Evolutionary conservation across 2,113 vertebrate species (phyloP).

Genomic region (Casuarius casuarius): DNA sequence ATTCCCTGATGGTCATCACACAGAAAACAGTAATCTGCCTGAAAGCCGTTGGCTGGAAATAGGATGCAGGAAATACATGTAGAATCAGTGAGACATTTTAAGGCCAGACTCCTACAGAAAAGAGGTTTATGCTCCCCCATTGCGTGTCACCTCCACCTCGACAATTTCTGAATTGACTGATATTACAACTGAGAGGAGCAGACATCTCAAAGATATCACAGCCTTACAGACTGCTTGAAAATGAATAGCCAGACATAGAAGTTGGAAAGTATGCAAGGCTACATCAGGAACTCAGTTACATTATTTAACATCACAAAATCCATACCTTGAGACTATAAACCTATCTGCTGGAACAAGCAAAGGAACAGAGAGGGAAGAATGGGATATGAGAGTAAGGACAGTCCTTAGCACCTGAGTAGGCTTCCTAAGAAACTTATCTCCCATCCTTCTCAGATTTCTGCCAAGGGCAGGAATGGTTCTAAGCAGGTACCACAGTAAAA

Average conservation of each 20-base stretch:
- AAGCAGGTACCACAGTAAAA: not conserved
- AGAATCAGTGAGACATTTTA: not conserved
- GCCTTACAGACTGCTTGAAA: not conserved
- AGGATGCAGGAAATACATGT: slow-evolving; percentile 17
- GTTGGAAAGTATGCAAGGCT: not conserved
- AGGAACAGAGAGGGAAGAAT: not conserved
- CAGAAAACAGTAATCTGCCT: not conserved
- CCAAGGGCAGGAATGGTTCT: not conserved
- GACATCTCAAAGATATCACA: not conserved
- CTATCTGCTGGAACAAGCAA: not conserved
- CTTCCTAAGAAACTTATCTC: not conserved
- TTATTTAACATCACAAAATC: not conserved
- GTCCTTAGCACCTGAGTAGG: not conserved
- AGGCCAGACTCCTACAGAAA: not conserved
- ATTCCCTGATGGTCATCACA: not conserved
- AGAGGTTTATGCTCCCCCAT: not conserved
- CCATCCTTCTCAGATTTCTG: not conserved
- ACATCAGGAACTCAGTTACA: not conserved
- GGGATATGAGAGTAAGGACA: not conserved
- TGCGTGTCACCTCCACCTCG: not conserved
- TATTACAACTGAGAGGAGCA: not conserved
- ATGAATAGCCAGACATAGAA: not conserved
- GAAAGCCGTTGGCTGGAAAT: not conserved
- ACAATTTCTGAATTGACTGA: not conserved
- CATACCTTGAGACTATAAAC: not conserved